Evolutionary conservation across 1,140 invertebrate species (phyloP).

Genomic region (Bombyx mori): ASM3026992v2 NC_085120.1:11751001-11751500

Average conservation of each 20-base stretch:
- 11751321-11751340: conserved; percentile 25
- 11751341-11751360: conserved; percentile 31
- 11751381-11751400: conserved; percentile 9
- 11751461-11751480: neutral
- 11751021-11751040: too few relatives aligned
- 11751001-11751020: too few relatives aligned
- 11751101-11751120: too few relatives aligned
- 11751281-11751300: conserved; percentile 14
- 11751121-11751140: too few relatives aligned
- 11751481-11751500: conserved; percentile 6
- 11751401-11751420: too few relatives aligned
- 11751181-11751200: neutral
- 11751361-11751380: conserved; percentile 29
- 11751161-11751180: too few relatives aligned
- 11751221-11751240: neutral
- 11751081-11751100: too few relatives aligned
- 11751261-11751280: conserved; percentile 11
- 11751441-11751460: too few relatives aligned
- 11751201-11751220: neutral
- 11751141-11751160: too few relatives aligned
- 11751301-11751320: conserved; percentile 16
- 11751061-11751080: too few relatives aligned
- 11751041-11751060: too few relatives aligned
- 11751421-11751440: too few relatives aligned
- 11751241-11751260: conserved; percentile 2